Base-by-base conservation (phyloP, 2,797 vertebrate genomes). In the Ispidina picta region DNA sequence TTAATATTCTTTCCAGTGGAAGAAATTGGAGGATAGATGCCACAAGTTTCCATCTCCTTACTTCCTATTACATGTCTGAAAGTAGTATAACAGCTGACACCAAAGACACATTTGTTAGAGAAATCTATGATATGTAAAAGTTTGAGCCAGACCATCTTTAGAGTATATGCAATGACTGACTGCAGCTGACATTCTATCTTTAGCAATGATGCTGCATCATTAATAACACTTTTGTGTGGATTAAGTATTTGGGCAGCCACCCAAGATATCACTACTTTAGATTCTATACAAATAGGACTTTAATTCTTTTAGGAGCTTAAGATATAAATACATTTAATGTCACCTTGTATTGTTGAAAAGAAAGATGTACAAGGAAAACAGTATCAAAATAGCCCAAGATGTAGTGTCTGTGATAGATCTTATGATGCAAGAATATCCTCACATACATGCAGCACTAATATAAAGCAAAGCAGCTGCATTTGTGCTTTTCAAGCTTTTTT, bases 171-270 rank as follows among this genome's bases (percentile, higher is more conserved):
- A 3, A 55, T 80, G 58, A 43, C 71, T 71, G 46, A 55, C 64
- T 87, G 85, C 89, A 81, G 33, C 86, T 88, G 89, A 39, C 78
- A 75, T 89, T 69, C 82, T 96, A 77, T 96, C 89, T 97, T 96
- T 96, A 96, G 95, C 75, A 94, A 95, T 73, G 94, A 90, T 69
- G 82, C 35, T 94, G 86, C 83, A 95, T 93, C 87, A 87, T 93
- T 96, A 96, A 93, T 87, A 95, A 96, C 95, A 94, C 39, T 80
- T 95, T 85, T 93, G 64, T 95, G 86, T 59, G 65, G 90, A 94
- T 87, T 83, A 93, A 97, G 85, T 95, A 95, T 90, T 95, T 94
- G 72, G 92, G 83, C 94, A 96, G 76, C 55, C 78, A 68, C 26
- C 15, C 62, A 89, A 96, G 73, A 81, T 73, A 43, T 76, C 55